Evolutionary conservation across 1,140 invertebrate genomes (phyloP).

Genomic region (Mamestra configurata): DNA sequence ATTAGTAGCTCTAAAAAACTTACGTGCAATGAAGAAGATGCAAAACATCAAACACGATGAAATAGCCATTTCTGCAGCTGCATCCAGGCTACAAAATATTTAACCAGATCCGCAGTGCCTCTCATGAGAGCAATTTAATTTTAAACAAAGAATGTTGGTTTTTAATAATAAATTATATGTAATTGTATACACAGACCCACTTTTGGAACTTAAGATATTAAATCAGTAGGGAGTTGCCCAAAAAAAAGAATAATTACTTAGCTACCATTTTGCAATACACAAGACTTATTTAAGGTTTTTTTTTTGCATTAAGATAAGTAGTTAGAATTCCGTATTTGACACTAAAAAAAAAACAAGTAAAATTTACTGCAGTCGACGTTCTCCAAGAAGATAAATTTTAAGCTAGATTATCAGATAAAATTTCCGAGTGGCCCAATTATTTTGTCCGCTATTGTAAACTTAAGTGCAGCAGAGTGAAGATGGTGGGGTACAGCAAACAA

Average conservation of each 20-base stretch:
- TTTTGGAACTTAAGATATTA: no score
- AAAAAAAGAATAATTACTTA: no score
- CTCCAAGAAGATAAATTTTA: no score
- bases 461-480: constrained; percentile 50
- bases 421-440: constrained; percentile 6
- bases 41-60: not conserved
- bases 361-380: no score
- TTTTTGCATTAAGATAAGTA: no score
- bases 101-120: not conserved
- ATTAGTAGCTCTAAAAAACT: not conserved
- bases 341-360: no score
- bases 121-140: not conserved
- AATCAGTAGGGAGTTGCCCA: no score
- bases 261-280: no score
- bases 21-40: not conserved
- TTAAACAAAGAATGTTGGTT: not conserved
- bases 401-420: not conserved
- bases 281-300: no score
- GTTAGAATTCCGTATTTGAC: no score
- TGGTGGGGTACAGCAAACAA: constrained; percentile 50
- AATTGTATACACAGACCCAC: no score
- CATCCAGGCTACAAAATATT: not conserved
- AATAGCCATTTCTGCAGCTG: not conserved
- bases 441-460: constrained; percentile 39
- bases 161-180: no score